Evolutionary conservation across 2,888 invertebrate species (phyloP).

Genomic region (Therioaphis trifolii): DNA sequence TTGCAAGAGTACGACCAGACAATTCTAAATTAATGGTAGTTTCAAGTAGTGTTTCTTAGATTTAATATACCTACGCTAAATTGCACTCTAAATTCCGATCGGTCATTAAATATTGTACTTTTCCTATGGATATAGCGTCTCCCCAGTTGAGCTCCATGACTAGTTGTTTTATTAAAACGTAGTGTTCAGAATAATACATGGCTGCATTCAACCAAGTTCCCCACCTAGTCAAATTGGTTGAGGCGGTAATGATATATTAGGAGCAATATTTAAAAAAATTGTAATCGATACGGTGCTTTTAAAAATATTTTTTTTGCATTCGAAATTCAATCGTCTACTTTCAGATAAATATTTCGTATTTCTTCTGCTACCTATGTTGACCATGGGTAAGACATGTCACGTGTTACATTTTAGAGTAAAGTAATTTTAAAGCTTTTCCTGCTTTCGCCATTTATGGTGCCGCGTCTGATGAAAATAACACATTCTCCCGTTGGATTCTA

Average conservation of each 20-base stretch:
- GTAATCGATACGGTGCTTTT: conserved; percentile 16
- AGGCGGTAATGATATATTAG: conserved; percentile 3
- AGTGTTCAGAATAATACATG: too few relatives aligned
- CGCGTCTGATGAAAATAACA: too few relatives aligned
- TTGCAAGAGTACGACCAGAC: too few relatives aligned
- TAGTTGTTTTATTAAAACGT: conserved; percentile 5
- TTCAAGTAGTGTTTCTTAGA: neutral
- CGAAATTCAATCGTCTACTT: neutral
- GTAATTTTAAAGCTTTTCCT: too few relatives aligned
- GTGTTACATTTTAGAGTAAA: too few relatives aligned
- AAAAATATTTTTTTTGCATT: conserved; percentile 11
- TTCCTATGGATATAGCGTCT: neutral
- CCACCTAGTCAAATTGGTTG: neutral
- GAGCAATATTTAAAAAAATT: neutral
- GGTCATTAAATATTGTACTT: too few relatives aligned
- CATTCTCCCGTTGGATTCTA: too few relatives aligned
- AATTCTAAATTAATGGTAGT: too few relatives aligned
- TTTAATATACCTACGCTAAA: too few relatives aligned
- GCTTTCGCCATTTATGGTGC: too few relatives aligned
- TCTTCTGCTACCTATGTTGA: neutral
- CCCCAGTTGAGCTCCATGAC: neutral
- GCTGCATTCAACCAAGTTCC: neutral
- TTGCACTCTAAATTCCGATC: too few relatives aligned
- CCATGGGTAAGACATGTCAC: neutral
- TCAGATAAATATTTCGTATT: too few relatives aligned